Percentiles rank a stretch among this genome's conserved stretches.
These are phyloP conservation scores for Phorcus lineatus DNA, from an alignment of 2,888 invertebrate genomes.

Conservation along the genomic window DNA sequence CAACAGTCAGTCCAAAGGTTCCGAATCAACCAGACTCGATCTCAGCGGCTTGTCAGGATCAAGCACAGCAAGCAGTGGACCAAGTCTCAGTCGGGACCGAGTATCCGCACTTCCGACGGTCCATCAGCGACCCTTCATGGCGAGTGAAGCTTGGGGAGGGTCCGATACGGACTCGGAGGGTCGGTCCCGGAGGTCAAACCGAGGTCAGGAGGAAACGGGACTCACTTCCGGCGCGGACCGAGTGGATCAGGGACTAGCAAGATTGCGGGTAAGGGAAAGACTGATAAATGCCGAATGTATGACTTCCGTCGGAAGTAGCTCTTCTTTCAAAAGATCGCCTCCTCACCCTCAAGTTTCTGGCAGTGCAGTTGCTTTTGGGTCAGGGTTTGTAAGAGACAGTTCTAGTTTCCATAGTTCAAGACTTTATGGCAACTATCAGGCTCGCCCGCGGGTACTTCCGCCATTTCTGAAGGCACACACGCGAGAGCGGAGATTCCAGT, in stretches of 20 bases:
- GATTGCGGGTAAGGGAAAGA: not conserved
- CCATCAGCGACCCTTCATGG: slow-evolving; percentile 1
- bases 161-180: not conserved
- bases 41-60: not conserved
- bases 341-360: not conserved
- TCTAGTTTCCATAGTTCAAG: not conserved
- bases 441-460: not conserved
- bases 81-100: not conserved
- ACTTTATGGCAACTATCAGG: not conserved
- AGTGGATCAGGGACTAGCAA: not conserved
- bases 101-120: not conserved
- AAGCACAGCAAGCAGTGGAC: not conserved
- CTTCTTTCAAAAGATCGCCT: not conserved
- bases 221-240: not conserved
- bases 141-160: slow-evolving; percentile 4
- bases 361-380: not conserved
- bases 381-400: not conserved
- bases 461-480: not conserved
- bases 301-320: not conserved
- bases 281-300: not conserved
- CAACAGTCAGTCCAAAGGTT: not conserved
- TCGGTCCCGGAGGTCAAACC: not conserved
- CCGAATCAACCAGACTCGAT: slow-evolving; percentile 13
- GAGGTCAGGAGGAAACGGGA: not conserved
- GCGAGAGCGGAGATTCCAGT: not conserved